Conservation (phyloP, 2,797 vertebrate genomes). For the Urophycis tenuis region DNA sequence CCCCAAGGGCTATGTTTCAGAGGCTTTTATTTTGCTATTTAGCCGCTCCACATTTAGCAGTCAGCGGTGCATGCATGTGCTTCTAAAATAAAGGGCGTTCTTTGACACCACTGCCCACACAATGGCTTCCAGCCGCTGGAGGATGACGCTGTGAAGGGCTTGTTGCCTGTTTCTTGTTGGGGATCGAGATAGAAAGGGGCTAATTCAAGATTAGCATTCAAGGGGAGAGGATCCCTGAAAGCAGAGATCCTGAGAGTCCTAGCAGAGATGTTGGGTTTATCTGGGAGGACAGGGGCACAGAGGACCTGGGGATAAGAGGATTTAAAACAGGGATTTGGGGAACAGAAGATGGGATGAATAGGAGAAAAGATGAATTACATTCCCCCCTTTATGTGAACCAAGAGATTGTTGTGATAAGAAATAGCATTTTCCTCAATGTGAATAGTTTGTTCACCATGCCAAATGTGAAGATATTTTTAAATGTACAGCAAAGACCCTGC, state of each 20-base stretch:
- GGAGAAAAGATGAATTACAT: conserved; percentile 43
- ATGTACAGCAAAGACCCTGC: neutral
- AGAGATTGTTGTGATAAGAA: conserved; percentile 1
- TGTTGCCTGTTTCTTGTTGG: neutral
- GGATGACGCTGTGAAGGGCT: neutral
- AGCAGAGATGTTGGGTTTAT: conserved; percentile 43
- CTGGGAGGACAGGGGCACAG: conserved; percentile 34
- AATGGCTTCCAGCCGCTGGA: neutral
- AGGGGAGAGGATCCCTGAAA: conserved; percentile 29
- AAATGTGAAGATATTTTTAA: neutral
- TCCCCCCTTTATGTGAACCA: conserved; percentile 30
- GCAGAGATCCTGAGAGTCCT: conserved; percentile 37
- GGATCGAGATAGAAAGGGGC: conserved; percentile 32
- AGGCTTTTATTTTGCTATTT: neutral
- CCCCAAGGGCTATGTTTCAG: neutral
- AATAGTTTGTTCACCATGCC: neutral
- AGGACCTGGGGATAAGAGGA: conserved; percentile 55
- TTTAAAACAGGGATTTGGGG: conserved; percentile 57
- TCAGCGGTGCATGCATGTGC: neutral
- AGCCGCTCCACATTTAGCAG: neutral
- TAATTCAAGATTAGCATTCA: conserved; percentile 42
- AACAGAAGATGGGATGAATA: conserved; percentile 56
- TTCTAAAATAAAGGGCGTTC: neutral
- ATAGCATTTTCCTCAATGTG: conserved; percentile 12
- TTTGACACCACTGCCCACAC: neutral